Conservation (phyloP, 2,797 vertebrate genomes). For the Oophaga sylvatica region DNA sequence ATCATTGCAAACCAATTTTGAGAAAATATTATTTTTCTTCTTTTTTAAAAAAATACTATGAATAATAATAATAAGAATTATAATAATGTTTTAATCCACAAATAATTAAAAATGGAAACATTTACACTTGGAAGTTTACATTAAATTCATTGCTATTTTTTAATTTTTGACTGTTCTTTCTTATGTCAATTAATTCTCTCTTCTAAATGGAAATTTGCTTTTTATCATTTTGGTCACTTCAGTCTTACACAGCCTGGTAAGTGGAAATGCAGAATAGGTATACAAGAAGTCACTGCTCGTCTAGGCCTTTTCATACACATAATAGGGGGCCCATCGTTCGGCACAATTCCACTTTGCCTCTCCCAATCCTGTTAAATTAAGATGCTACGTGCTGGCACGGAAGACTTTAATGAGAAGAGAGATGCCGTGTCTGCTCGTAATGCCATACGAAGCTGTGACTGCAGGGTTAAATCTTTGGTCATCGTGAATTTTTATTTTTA, state of each 20-base stretch:
- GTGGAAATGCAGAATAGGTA: background rate
- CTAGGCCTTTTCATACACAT: slow-evolving; percentile 35
- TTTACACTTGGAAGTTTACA: background rate
- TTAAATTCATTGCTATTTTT: background rate
- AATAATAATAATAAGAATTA: background rate
- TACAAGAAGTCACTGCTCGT: slow-evolving; percentile 24
- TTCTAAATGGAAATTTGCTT: too few relatives aligned
- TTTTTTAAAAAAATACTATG: background rate
- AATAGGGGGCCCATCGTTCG: slow-evolving; percentile 9
- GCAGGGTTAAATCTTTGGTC: background rate
- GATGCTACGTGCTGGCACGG: slow-evolving; percentile 29
- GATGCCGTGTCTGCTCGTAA: slow-evolving; percentile 4
- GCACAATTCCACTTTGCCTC: background rate
- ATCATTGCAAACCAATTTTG: background rate
- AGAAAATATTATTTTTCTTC: background rate
- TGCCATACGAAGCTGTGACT: background rate
- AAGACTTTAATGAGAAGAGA: slow-evolving; percentile 25
- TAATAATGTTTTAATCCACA: too few relatives aligned
- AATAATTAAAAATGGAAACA: background rate
- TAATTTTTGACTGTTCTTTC: background rate
- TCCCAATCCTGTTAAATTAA: slow-evolving; percentile 40
- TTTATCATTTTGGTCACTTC: background rate
- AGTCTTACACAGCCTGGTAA: background rate
- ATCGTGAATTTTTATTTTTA: slow-evolving; percentile 5
- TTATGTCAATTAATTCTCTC: background rate